Conservation (phyloP, 1,140 invertebrate genomes). For the Drosophila nigromelanica region DNA sequence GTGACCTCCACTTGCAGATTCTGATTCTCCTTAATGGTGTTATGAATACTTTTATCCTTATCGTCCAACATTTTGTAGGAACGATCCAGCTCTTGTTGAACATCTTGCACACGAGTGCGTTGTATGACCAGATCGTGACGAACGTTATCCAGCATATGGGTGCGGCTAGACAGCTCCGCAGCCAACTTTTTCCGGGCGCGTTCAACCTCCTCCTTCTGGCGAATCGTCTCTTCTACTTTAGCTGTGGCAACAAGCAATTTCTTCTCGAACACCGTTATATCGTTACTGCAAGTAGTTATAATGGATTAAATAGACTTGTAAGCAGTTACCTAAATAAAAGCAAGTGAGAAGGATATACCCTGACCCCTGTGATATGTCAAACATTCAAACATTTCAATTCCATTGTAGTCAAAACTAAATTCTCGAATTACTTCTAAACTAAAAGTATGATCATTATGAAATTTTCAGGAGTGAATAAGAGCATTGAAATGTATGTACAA, state of each 20-base stretch:
- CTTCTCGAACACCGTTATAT: conserved; percentile 25
- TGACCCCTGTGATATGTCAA: no score
- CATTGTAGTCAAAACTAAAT: no score
- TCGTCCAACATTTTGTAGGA: conserved; percentile 27
- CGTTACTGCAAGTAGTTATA: conserved; percentile 18
- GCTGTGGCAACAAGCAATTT: conserved; percentile 2
- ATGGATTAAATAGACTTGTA: no score
- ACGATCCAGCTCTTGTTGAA: conserved; percentile 3
- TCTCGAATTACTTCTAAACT: no score
- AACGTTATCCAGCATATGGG: conserved; percentile 26
- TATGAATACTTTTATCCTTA: conserved; percentile 19
- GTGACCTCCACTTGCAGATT: conserved; percentile 37
- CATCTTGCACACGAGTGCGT: conserved; percentile 25
- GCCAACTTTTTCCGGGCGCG: conserved; percentile 24
- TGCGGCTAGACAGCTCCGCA: conserved; percentile 22
- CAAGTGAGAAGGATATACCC: no score
- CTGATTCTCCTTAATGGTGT: conserved; percentile 23
- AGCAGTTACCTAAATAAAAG: no score
- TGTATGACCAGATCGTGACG: conserved; percentile 23
- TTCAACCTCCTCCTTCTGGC: conserved; percentile 20
- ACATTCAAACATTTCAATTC: no score
- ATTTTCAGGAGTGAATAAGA: no score
- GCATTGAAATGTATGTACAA: no score
- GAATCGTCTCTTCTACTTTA: conserved; percentile 27
- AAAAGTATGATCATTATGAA: no score